Evolutionary conservation across 2,113 vertebrate genomes (phyloP).

Genomic region (Australoheros scitulus): DNA sequence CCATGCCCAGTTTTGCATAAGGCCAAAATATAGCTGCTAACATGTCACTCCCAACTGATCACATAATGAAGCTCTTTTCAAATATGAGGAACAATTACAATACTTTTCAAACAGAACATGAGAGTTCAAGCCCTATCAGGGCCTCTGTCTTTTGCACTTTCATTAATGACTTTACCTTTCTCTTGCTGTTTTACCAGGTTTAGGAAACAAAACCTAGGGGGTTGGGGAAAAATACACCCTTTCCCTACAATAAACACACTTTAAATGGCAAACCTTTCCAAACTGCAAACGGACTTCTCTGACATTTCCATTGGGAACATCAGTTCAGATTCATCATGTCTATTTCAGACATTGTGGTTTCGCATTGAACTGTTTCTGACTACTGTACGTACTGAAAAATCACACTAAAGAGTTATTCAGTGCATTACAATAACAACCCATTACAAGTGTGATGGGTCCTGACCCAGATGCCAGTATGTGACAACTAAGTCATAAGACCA

Average conservation of each 20-base stretch:
- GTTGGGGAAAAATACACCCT: not conserved
- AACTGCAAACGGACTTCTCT: not conserved
- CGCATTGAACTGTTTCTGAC: not conserved
- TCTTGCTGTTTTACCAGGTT: not conserved
- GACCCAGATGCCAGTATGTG: not conserved
- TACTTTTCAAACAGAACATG: not conserved
- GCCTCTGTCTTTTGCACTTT: not conserved
- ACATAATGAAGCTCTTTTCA: not conserved
- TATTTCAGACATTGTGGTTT: not conserved
- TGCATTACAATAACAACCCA: not conserved
- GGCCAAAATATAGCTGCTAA: not conserved
- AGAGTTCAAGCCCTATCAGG: not conserved
- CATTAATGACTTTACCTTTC: not conserved
- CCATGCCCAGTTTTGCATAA: not conserved
- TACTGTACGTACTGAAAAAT: not conserved
- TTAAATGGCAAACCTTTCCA: not conserved
- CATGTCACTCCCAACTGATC: not conserved
- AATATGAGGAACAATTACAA: no score
- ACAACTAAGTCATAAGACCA: not conserved
- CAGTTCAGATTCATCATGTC: not conserved
- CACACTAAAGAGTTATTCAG: not conserved
- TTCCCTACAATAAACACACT: not conserved
- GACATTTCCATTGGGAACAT: constrained; percentile 9
- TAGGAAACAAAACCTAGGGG: not conserved
- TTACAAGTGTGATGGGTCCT: not conserved